Conservation (phyloP, 2,888 invertebrate genomes). For the Agapostemon virescens region DNA sequence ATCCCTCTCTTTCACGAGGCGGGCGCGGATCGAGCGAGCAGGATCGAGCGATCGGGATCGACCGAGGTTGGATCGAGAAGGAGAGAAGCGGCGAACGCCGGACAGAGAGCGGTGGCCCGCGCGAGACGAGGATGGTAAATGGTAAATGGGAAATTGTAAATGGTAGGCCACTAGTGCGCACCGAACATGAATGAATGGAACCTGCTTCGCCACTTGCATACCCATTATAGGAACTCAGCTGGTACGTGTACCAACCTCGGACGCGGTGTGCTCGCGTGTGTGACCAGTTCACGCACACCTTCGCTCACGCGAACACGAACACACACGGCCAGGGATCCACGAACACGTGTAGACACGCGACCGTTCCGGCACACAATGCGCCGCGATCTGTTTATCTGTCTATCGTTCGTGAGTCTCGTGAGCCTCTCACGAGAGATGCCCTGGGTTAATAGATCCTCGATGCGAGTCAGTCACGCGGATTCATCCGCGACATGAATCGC, state of each 20-base stretch:
- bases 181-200: slow-evolving; percentile 79
- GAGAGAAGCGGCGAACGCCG: slow-evolving; percentile 57
- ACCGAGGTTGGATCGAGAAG: slow-evolving; percentile 37
- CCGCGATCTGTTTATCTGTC: slow-evolving; percentile 63
- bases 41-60: slow-evolving; percentile 58
- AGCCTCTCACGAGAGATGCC: slow-evolving; percentile 24
- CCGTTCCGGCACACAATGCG: slow-evolving; percentile 46
- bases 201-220: slow-evolving; percentile 79
- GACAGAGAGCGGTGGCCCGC: slow-evolving; percentile 50
- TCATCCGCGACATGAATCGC: background rate
- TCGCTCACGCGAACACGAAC: slow-evolving; percentile 20
- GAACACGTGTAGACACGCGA: slow-evolving; percentile 54
- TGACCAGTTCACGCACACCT: slow-evolving; percentile 51
- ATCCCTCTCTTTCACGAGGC: slow-evolving; percentile 3
- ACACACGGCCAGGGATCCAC: background rate
- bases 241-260: slow-evolving; percentile 28
- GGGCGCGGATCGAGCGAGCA: slow-evolving; percentile 2
- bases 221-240: slow-evolving; percentile 74
- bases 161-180: slow-evolving; percentile 75
- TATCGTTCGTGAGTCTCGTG: slow-evolving; percentile 34
- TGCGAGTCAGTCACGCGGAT: background rate
- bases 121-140: slow-evolving; percentile 70
- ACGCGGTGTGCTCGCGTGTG: slow-evolving; percentile 34
- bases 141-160: slow-evolving; percentile 78
- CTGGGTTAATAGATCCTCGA: slow-evolving; percentile 44